These are phyloP conservation scores for Cantharis rustica DNA, from an alignment of 2,888 invertebrate genomes.

Conservation along the genomic window DNA sequence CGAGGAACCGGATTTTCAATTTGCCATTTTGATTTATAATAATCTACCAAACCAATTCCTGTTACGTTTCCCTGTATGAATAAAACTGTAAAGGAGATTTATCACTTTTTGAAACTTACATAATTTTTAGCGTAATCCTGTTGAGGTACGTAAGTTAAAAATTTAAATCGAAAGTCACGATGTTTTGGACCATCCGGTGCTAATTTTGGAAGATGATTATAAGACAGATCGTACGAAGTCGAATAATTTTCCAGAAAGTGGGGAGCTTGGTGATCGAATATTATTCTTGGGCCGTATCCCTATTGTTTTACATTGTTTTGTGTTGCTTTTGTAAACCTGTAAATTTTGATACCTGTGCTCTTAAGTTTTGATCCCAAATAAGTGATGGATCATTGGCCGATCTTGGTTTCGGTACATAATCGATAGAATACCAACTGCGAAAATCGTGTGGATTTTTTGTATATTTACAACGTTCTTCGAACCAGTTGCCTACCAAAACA, in stretches of 20 bases:
- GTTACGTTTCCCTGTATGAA: slow-evolving; percentile 14
- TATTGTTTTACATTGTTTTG: not conserved
- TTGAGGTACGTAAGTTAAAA: slow-evolving; percentile 19
- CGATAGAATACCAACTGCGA: not conserved
- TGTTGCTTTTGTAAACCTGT: not conserved
- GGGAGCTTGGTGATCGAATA: slow-evolving; percentile 20
- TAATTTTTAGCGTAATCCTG: slow-evolving; percentile 22
- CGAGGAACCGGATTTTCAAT: slow-evolving; percentile 17
- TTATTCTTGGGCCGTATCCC: slow-evolving; percentile 23
- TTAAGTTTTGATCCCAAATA: slow-evolving; percentile 12
- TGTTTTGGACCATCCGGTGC: slow-evolving; percentile 11
- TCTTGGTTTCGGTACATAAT: slow-evolving; percentile 12
- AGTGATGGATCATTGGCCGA: slow-evolving; percentile 13
- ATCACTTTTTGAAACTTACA: slow-evolving; percentile 1
- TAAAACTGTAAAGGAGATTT: no score
- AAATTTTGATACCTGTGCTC: slow-evolving; percentile 3
- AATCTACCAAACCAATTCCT: slow-evolving; percentile 4
- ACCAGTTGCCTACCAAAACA: slow-evolving; percentile 20
- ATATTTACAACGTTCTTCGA: slow-evolving; percentile 7
- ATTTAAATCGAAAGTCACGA: slow-evolving; percentile 6
- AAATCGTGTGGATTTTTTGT: slow-evolving; percentile 19
- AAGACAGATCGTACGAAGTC: slow-evolving; percentile 18
- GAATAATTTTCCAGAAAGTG: slow-evolving; percentile 20
- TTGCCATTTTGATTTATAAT: slow-evolving; percentile 15
- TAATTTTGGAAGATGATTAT: slow-evolving; percentile 13